These are phyloP conservation scores for Cylindroiulus punctatus DNA, from an alignment of 2,888 invertebrate species.

Conservation along the genomic window DNA sequence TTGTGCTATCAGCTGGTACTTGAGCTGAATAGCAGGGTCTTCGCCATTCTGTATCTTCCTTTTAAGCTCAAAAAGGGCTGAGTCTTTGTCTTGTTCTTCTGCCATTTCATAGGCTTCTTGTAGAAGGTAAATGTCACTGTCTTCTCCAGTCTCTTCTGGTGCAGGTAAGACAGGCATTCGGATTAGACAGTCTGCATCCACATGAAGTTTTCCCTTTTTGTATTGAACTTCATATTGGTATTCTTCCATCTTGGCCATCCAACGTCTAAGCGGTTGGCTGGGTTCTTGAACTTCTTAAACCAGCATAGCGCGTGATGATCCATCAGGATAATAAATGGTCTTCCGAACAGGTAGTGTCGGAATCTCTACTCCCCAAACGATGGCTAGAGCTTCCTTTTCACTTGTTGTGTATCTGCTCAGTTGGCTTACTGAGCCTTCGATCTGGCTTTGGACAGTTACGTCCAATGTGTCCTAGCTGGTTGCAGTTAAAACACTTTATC, in stretches of 20 bases:
- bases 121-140: background rate
- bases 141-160: background rate
- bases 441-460: background rate
- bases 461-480: background rate
- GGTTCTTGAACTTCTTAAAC: slow-evolving; percentile 57
- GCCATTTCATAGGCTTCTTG: background rate
- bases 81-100: background rate
- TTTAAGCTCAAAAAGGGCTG: background rate
- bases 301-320: slow-evolving; percentile 61
- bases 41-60: background rate
- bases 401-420: slow-evolving; percentile 59
- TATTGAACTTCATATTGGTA: slow-evolving; percentile 59
- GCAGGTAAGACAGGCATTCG: background rate
- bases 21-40: background rate
- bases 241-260: slow-evolving; percentile 60
- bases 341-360: slow-evolving; percentile 60
- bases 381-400: slow-evolving; percentile 61
- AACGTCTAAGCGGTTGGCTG: slow-evolving; percentile 60
- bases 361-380: slow-evolving; percentile 60
- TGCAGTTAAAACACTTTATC: background rate
- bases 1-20: background rate
- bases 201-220: slow-evolving; percentile 57
- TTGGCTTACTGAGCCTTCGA: background rate
- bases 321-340: slow-evolving; percentile 60
- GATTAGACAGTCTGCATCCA: background rate